Evolutionary conservation across 2,888 invertebrate genomes (phyloP), one percentile per base, ranked within the genome.

Genomic region (Taenaris catops): DNA sequence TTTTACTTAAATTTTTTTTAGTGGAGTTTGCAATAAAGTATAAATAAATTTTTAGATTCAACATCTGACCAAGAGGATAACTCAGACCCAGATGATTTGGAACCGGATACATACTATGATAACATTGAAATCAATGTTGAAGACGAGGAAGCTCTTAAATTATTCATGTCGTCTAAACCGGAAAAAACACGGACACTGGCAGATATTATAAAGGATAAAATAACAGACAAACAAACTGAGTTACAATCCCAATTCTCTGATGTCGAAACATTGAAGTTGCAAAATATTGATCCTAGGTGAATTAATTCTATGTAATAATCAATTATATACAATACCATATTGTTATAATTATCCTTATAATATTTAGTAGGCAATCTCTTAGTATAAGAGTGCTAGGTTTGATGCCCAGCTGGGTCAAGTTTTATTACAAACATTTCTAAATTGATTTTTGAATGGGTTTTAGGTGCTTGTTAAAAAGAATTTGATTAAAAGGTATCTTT

Each of bases 181-280:
- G 79, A 80, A 34, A 90, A 89, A 31, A 89, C 91, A 11, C 80
- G 93, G 37, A 96, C 96, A 1, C 73, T 99, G 19, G 96, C 96
- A 7, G 97, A 98, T 63, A 92, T 97, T 21, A 96, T 99, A 39
- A 91, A 93, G 87, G 96, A 96, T 51, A 98, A 96, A 84, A 92
- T 98, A 19, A 94, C 94, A 11, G 96, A 98, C 58, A 98, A 97
- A 65, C 93, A 95, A 56, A 95, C 95, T 0, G 97, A 98, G 80
- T 88, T 98, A 8, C 91, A 94, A 23, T 92, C 94, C 14, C 93
- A 95, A 59, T 92, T 95, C 60, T 94, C 95, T 21, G 97, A 97
- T 87, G 89, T 84, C 20, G 92, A 91, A 42, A 90, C 90, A 8
- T 61, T 95, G 6, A 92, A 93, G 60, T 81, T 96, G 55, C 93